A percentile compares a stretch with the other conserved stretches of the same genome.
Conservation (phyloP, 2,888 invertebrate species). For the Nomada ruficornis region DNA sequence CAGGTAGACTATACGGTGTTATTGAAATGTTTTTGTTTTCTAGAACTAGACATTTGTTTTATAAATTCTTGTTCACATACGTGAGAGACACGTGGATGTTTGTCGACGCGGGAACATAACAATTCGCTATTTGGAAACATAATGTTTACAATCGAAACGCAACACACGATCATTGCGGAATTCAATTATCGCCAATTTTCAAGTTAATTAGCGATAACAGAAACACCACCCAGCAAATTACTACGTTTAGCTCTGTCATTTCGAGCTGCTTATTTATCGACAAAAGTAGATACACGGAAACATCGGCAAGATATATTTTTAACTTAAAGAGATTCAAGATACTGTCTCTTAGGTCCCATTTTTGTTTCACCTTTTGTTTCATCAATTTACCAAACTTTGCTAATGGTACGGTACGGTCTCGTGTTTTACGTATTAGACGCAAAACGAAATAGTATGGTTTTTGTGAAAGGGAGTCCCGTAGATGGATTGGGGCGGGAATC, state of each 20-base stretch:
- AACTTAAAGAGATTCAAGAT: background rate
- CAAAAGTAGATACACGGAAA: background rate
- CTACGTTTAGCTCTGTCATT: background rate
- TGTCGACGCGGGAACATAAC: background rate
- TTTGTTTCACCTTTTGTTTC: constrained; percentile 20
- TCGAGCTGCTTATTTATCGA: background rate
- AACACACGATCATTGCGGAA: constrained; percentile 5
- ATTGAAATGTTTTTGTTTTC: too few relatives aligned
- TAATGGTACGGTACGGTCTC: constrained; percentile 34
- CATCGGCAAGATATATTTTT: background rate
- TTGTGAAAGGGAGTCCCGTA: constrained; percentile 56
- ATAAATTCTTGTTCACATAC: background rate
- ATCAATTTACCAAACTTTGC: constrained; percentile 7
- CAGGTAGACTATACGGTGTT: too few relatives aligned
- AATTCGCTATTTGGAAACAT: constrained; percentile 27
- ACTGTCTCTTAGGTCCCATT: constrained; percentile 39
- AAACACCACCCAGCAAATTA: background rate
- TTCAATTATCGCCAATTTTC: constrained; percentile 8
- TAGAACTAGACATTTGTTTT: background rate
- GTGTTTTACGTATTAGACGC: too few relatives aligned
- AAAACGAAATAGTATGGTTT: background rate
- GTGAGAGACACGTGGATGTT: background rate
- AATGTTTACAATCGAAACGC: constrained; percentile 18
- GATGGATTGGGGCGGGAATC: constrained; percentile 53
- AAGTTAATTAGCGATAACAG: constrained; percentile 1